phyloP scores from a whole-genome alignment of 2,113 vertebrate species.

The pig (Sus scrofa) region T2T-Sscrofa CM000815.6:90579001-90579500 shows the following conservation, averaged over 20 bases:
- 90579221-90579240: background rate
- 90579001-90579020: background rate
- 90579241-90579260: background rate
- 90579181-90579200: background rate
- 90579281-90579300: background rate
- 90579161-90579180: background rate
- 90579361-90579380: background rate
- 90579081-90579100: background rate
- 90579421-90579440: background rate
- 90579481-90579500: accelerated
- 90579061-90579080: background rate
- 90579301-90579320: too few species aligned
- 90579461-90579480: too few species aligned
- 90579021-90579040: background rate
- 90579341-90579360: background rate
- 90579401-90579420: background rate
- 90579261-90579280: background rate
- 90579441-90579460: too few species aligned
- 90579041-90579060: background rate
- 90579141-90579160: background rate
- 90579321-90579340: background rate
- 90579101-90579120: too few species aligned
- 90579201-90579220: accelerated
- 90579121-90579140: background rate
- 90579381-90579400: background rate